phyloP scores from a whole-genome alignment of 2,888 invertebrate species.

The Terebella lapidaria region DNA sequence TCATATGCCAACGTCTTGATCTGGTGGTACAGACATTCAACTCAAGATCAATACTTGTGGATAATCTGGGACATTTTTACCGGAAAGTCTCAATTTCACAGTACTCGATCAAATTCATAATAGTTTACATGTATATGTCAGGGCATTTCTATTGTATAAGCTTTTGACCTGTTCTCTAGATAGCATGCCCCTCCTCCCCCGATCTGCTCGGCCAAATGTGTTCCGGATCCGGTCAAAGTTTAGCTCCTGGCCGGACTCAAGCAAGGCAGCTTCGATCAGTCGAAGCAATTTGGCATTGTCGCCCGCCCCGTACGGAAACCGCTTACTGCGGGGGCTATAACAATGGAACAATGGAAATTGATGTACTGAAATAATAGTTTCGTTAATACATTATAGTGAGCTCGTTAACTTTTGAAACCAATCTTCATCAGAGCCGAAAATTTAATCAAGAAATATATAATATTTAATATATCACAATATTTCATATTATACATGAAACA shows the following conservation, averaged over 20 bases:
- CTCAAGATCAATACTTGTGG: no score
- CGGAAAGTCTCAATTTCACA: no score
- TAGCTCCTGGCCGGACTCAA: constrained; percentile 39
- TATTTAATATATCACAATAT: no score
- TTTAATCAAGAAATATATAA: no score
- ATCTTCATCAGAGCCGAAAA: no score
- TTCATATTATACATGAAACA: no score
- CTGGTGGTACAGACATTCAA: constrained; percentile 28
- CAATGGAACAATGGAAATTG: neutral
- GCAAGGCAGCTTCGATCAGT: constrained; percentile 37
- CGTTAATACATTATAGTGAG: neutral
- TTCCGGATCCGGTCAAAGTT: constrained; percentile 37
- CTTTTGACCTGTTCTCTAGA: constrained; percentile 39
- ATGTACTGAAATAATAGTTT: no score
- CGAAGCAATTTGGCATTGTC: constrained; percentile 38
- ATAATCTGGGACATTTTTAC: no score
- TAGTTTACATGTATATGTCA: no score
- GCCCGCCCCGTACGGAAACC: constrained; percentile 12
- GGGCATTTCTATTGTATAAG: no score
- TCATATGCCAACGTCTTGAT: constrained; percentile 38
- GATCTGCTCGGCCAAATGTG: constrained; percentile 35
- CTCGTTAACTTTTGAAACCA: neutral
- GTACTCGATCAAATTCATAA: no score
- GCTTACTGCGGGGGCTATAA: constrained; percentile 7
- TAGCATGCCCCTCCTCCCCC: constrained; percentile 36